phyloP scores from a whole-genome alignment of 2,888 invertebrate genomes.

The Ophonus ardosiacus region DNA sequence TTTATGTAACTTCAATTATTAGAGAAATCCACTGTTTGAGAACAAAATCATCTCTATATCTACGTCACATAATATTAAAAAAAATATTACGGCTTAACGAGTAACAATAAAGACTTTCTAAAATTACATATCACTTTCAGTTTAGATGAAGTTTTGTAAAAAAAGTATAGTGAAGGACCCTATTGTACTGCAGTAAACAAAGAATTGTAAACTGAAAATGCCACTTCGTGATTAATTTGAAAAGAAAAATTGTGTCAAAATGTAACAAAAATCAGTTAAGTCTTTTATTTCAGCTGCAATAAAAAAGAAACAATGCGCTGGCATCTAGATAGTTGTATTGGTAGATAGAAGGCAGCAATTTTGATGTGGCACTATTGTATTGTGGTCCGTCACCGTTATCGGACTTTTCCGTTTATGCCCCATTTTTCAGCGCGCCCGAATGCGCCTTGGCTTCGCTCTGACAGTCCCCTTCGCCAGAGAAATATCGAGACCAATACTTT shows the following conservation, averaged over 20 bases:
- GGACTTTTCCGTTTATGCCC: constrained; percentile 37
- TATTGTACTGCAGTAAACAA: too few species aligned
- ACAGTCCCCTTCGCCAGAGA: constrained; percentile 39
- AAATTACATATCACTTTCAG: too few species aligned
- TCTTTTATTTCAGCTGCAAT: background rate
- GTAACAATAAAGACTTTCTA: too few species aligned
- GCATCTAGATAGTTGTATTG: background rate
- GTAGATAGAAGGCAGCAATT: constrained; percentile 20
- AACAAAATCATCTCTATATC: too few species aligned
- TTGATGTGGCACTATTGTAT: constrained; percentile 48
- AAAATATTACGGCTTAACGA: too few species aligned
- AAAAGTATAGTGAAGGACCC: too few species aligned
- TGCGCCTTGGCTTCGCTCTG: constrained; percentile 13
- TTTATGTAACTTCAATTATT: too few species aligned
- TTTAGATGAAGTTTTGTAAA: too few species aligned
- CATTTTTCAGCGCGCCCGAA: constrained; percentile 49
- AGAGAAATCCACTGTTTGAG: too few species aligned
- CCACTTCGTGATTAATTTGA: background rate
- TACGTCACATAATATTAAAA: too few species aligned
- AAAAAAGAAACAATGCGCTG: background rate
- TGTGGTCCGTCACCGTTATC: constrained; percentile 41
- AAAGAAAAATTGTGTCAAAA: background rate
- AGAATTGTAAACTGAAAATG: too few species aligned
- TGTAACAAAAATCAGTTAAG: constrained; percentile 2
- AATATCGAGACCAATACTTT: constrained; percentile 52